Evolutionary conservation across 2,797 vertebrate species (phyloP).

Genomic region (Crocidura indochinensis): DNA sequence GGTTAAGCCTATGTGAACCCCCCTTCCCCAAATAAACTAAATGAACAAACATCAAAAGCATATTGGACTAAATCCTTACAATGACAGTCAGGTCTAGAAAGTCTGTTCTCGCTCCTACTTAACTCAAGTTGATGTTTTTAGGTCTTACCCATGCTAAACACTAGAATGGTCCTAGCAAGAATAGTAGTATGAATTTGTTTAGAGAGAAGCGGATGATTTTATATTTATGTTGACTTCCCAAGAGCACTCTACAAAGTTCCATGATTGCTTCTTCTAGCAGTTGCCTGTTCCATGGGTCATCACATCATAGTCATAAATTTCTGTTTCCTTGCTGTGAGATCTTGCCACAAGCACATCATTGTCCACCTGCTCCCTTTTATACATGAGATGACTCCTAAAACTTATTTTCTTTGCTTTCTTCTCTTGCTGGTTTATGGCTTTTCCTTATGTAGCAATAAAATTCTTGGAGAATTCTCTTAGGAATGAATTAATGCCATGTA

Average conservation of each 20-base stretch:
- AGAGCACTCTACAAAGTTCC: conserved; percentile 6
- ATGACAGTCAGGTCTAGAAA: too few species aligned
- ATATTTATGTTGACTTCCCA: not conserved
- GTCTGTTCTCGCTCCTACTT: too few species aligned
- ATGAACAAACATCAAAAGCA: conserved; percentile 3
- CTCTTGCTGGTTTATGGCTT: conserved; percentile 84
- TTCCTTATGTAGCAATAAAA: conserved; percentile 86
- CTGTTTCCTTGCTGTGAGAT: conserved; percentile 80
- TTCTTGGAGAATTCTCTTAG: conserved; percentile 84
- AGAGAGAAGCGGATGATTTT: conserved; percentile 7
- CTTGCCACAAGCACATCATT: conserved; percentile 76
- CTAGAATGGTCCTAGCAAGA: not conserved
- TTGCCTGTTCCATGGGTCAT: conserved; percentile 65
- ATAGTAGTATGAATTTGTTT: not conserved
- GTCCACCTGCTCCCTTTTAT: conserved; percentile 86
- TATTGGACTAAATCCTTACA: not conserved
- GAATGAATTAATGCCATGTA: conserved; percentile 85
- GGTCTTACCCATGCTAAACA: not conserved
- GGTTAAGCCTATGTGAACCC: too few species aligned
- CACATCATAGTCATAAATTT: conserved; percentile 81
- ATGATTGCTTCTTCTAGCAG: conserved; percentile 47
- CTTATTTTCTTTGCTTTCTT: conserved; percentile 87
- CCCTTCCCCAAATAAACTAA: too few species aligned
- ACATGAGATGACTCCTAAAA: conserved; percentile 75
- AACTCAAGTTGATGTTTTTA: too few species aligned